Base-by-base conservation (phyloP, 2,797 vertebrate genomes). In the Molothrus aeneus region DNA sequence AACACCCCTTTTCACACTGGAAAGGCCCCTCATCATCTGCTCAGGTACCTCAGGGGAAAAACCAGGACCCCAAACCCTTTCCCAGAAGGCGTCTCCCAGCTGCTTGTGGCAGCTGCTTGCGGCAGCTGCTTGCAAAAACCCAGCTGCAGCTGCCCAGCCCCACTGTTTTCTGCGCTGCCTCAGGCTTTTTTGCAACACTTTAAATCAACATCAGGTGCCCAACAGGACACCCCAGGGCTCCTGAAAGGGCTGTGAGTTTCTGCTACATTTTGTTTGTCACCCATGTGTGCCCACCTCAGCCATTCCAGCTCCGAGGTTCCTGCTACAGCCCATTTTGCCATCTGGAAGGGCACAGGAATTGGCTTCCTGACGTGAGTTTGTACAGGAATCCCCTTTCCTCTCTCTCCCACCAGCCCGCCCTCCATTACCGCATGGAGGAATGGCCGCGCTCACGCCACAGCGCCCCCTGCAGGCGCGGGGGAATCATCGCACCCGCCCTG, bases 321-420 rank as follows among this genome's bases (percentile, higher is more conserved):
- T 25, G 17, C 45, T 70, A 10, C 31, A 43, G 26, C 4, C 25
- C 36, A 25, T 51, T 50, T 60, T 0, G 0, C 45, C 36, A 13
- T 29, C 13, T 1, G 0, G 20, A 50, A 4, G 6, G 16, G 16
- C 43, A n/a, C 24, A 2, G 1, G 10, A 2, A 47, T 5, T 0
- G 2, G 22, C 18, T 66, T 38, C 17, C 42, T 13, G 12, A 13
- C 0, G 5, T 7, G 15, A 14, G 25, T 59, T 69, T 50, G 13
- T 13, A 50, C 1, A 34, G 10, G 20, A 12, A 22, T 57, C 22
- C 14, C n/a, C 56, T 34, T 34, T 17, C 2, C n/a, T 25, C 15
- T 10, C 54, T 38, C 36, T 9, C 53, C 19, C 0, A 1, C 32
- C 13, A 29, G 8, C 20, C 19, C 1, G 0, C 4, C 34, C 0